Evolutionary conservation across 2,113 vertebrate genomes (phyloP), one percentile per base, ranked within the genome.

Genomic region (Grantiella picta): DNA sequence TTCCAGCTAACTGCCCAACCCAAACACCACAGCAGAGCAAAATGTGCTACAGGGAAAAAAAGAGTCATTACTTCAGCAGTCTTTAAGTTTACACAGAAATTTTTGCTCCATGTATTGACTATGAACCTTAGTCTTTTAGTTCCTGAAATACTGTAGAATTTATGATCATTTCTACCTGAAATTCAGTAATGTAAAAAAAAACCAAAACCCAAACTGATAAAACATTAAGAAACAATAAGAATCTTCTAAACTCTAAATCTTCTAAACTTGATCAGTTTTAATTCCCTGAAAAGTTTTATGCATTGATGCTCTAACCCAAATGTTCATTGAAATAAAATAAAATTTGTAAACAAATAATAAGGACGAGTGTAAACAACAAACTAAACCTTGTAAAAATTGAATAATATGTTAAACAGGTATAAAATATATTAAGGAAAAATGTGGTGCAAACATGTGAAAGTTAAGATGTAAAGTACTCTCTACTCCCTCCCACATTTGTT

Each of bases 161-260:
- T 79, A 36, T n/a, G 19, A 56, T 20, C 1, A 49, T 73, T 86
- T 70, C 17, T 78, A 53, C 7, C 36, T 45, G 64, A 86, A 91
- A 63, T 5, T 1, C 24, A 71, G 2, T 4, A 61, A 40, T 17
- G 10, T 21, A 5, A 38, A 53, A 72, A 52, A 64, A 45, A 9
- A 11, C 1, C 1, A 64, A 45, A 9, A 11, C 1, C 1, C 3
- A 12, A 5, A 72, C 10, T 27, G 7, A 45, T 33, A 52, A 63
- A 82, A 63, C 4, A 49, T 1, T 44, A 22, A 63, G 28, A 85
- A 88, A 45, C 5, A 53, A 11, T 17, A 90, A n/a, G 12, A 70
- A 76, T 49, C 4, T 45, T 10, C 11, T 69, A 25, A 73, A 47
- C 11, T 36, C 6, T 54, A 59, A 31, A 35, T 7, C 8, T 38